Percentiles rank a stretch among this genome's conserved stretches.
phyloP scores from a whole-genome alignment of 2,113 vertebrate genomes.

The Riparia riparia region DNA sequence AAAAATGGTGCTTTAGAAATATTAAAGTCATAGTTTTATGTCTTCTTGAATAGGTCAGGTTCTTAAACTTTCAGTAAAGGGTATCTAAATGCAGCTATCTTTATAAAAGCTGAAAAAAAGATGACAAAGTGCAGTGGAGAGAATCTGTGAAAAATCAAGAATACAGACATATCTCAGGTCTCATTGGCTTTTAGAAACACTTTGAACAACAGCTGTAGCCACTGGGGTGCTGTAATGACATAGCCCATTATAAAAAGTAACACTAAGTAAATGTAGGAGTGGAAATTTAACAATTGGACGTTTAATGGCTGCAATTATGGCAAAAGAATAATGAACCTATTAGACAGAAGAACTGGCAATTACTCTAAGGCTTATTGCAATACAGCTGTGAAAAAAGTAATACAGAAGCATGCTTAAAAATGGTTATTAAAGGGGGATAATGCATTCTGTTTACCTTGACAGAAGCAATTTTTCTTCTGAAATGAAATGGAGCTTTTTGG shows the following conservation, averaged over 20 bases:
- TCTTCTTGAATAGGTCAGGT: slow-evolving; percentile 53
- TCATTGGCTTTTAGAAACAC: slow-evolving; percentile 76
- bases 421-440: slow-evolving; percentile 83
- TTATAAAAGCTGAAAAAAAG: slow-evolving; percentile 55
- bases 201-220: slow-evolving; percentile 78
- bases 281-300: slow-evolving; percentile 85
- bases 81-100: slow-evolving; percentile 40
- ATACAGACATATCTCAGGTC: slow-evolving; percentile 70
- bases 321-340: slow-evolving; percentile 88
- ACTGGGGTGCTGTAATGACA: slow-evolving; percentile 81
- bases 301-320: slow-evolving; percentile 89
- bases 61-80: slow-evolving; percentile 64
- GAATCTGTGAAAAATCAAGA: slow-evolving; percentile 65
- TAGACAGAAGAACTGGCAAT: slow-evolving; percentile 85
- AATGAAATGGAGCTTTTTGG: slow-evolving; percentile 78
- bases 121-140: neutral
- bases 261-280: slow-evolving; percentile 81
- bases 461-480: slow-evolving; percentile 79
- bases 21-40: slow-evolving; percentile 39
- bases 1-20: slow-evolving; percentile 51
- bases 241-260: slow-evolving; percentile 81
- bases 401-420: slow-evolving; percentile 81
- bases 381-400: slow-evolving; percentile 84
- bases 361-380: slow-evolving; percentile 84
- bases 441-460: slow-evolving; percentile 84